Evolutionary conservation across 2,113 vertebrate genomes (phyloP).

Genomic region (Aptenodytes patagonicus): DNA sequence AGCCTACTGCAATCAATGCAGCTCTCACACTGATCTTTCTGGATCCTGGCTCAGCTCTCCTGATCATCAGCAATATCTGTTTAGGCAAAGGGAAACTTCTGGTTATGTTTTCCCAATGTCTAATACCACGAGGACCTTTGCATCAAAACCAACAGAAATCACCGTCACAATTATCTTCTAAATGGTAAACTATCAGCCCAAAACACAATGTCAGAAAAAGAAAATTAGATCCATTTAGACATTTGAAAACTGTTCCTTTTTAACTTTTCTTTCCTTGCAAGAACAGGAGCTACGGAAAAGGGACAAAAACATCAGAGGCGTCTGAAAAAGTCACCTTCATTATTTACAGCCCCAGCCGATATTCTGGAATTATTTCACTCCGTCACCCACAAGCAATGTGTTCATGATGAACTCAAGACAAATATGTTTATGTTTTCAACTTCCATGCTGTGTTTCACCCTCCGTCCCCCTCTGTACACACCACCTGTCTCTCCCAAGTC

Average conservation of each 20-base stretch:
- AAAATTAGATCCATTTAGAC: not conserved
- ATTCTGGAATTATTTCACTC: not conserved
- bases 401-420: not conserved
- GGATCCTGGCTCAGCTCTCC: not conserved
- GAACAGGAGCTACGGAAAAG: not conserved
- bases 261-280: not conserved
- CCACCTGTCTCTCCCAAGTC: not conserved
- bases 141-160: not conserved
- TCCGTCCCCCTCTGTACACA: fast-evolving
- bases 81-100: not conserved
- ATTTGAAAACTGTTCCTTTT: not conserved
- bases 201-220: not conserved
- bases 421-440: not conserved
- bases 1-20: not conserved
- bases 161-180: not conserved
- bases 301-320: not conserved
- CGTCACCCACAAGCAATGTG: not conserved
- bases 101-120: not conserved
- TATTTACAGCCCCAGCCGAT: not conserved
- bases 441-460: not conserved
- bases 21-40: not conserved
- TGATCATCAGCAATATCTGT: not conserved
- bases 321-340: not conserved
- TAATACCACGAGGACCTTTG: not conserved
- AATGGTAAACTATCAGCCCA: not conserved